A percentile compares a stretch with the other conserved stretches of the same genome.
phyloP scores from a whole-genome alignment of 2,797 vertebrate species.

The Eospalax fontanierii region DNA sequence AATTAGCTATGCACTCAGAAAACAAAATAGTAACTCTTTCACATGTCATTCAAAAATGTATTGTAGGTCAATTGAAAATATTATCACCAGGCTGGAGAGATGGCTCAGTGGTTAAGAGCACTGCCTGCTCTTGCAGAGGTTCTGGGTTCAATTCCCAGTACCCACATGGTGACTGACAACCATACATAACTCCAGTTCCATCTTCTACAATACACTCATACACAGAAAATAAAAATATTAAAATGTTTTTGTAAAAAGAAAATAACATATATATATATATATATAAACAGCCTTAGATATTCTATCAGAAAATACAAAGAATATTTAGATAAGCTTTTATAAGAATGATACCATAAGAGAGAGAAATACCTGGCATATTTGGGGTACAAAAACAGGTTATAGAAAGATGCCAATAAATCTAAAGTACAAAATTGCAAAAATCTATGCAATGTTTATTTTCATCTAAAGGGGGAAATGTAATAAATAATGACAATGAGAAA shows the following conservation, averaged over 20 bases:
- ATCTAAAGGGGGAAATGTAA: slow-evolving; percentile 23
- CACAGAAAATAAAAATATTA: no score
- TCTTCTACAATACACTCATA: no score
- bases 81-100: no score
- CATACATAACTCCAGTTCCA: no score
- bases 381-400: background rate
- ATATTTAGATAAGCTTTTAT: background rate
- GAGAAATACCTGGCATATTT: background rate
- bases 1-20: background rate
- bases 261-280: no score
- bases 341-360: slow-evolving; percentile 6
- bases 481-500: slow-evolving; percentile 34
- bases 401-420: background rate
- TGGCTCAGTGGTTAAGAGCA: no score
- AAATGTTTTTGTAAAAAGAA: no score
- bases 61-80: slow-evolving; percentile 33
- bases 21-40: slow-evolving; percentile 39
- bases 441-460: slow-evolving; percentile 15
- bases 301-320: slow-evolving; percentile 31
- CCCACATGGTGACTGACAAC: no score
- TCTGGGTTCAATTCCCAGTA: no score
- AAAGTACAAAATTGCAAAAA: slow-evolving; percentile 31
- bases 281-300: slow-evolving; percentile 27
- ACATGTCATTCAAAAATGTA: background rate
- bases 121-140: no score